These are phyloP conservation scores for Todiramphus saurophagus DNA, from an alignment of 2,113 vertebrate genomes.

Conservation along the genomic window DNA sequence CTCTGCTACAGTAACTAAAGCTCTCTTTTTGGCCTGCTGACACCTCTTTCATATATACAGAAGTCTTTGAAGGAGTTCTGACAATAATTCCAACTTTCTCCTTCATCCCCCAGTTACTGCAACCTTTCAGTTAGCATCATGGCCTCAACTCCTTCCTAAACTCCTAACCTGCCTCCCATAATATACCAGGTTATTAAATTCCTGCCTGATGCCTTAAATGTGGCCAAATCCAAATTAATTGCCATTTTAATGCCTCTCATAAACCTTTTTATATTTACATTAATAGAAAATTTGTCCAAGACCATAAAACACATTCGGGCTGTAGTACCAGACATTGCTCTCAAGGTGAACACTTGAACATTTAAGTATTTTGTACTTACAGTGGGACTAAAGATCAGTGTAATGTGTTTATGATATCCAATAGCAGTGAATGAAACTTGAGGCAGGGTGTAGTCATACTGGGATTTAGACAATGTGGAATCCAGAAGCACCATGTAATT, in stretches of 20 bases:
- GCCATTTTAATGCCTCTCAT: neutral
- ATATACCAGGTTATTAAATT: neutral
- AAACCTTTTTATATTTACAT: neutral
- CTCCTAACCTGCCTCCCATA: neutral
- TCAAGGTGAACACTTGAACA: neutral
- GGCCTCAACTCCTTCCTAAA: neutral
- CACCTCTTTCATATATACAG: neutral
- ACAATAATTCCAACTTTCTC: neutral
- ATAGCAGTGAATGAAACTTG: conserved; percentile 90
- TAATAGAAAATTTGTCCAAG: neutral
- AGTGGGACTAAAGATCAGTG: conserved; percentile 89
- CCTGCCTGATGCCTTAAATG: neutral
- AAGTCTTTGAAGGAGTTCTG: neutral
- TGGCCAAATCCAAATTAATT: neutral
- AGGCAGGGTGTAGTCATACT: conserved; percentile 91
- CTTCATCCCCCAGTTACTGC: neutral
- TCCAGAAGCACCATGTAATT: conserved; percentile 90
- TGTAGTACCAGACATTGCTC: neutral
- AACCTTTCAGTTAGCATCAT: neutral
- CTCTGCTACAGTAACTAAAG: neutral
- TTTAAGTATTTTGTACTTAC: conserved; percentile 72
- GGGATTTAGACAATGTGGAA: conserved; percentile 88
- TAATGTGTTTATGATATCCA: conserved; percentile 94
- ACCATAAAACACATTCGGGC: neutral
- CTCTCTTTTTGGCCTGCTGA: neutral